Base-by-base conservation (phyloP, 1,140 invertebrate genomes). In the Cydia strobilella region DNA sequence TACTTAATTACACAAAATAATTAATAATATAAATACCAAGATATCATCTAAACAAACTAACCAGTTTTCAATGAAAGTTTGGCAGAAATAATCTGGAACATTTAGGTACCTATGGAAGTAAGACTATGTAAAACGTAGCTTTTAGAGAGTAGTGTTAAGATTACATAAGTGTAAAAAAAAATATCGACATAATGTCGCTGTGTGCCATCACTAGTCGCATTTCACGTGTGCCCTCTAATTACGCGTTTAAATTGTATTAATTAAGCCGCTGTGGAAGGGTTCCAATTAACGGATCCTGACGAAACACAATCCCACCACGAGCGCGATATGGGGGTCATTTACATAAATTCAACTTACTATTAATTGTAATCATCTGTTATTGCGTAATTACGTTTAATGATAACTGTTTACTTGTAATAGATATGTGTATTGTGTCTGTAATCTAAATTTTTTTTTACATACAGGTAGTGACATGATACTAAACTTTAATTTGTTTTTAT, bases 191-290 rank as follows among this genome's bases (percentile, higher is more conserved):
- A 13, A 10, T 39, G 35, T 15, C 20, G 12, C 2, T 5, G 10
- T 15, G 42, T 54, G 54, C 63, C 85, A 84, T 78, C 82, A 82
- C 84, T 86, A 79, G n/a, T 62, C 48, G 69, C 79, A 78, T 84
- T 81, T 84, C 86, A 88, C 87, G 84, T 85, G 83, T 82, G 82
- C 85, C 76, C 80, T 81, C 80, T 89, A 91, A 90, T 90, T 87
- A 89, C 86, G 79, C 84, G 87, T 78, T 86, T 84, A 89, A 86
- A 91, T 91, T 91, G 88, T 85, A 87, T 91, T 91, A 90, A 91
- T 91, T 89, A 90, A 82, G 82, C 81, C 83, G 85, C 84, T 77
- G 75, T 72, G 78, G 88, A 91, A 91, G 89, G 89, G 89, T 91
- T 90, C 84, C 83, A 87, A 87, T 87, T 85, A 85, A 87, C 79